Percentiles rank a stretch among this genome's conserved stretches.
These are phyloP conservation scores for Muntiacus muntjak DNA, from an alignment of 2,113 vertebrate species.

Conservation along the genomic window DNA sequence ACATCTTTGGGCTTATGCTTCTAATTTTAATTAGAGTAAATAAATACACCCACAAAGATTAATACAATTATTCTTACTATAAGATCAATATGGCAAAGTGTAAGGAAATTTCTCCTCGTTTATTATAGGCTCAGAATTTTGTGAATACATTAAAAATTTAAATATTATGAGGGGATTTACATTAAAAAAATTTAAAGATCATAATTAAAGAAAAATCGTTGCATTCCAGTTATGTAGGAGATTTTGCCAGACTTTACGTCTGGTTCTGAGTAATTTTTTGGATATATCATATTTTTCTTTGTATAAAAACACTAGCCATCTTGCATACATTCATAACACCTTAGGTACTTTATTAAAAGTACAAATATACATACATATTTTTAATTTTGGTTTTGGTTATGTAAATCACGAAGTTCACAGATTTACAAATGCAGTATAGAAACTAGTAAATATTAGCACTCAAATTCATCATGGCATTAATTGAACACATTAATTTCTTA, in stretches of 20 bases:
- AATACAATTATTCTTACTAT: neutral
- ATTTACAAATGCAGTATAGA: neutral
- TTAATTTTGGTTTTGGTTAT: neutral
- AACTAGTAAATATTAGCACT: neutral
- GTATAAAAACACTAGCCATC: neutral
- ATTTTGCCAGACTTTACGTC: neutral
- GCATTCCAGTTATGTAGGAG: neutral
- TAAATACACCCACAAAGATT: neutral
- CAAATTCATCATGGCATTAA: neutral
- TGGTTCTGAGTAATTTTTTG: neutral
- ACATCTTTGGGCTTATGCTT: neutral
- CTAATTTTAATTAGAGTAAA: neutral
- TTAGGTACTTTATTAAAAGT: neutral
- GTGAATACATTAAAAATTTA: neutral
- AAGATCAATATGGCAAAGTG: neutral
- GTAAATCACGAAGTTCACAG: constrained; percentile 15
- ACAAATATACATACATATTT: neutral
- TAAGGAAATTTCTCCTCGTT: neutral
- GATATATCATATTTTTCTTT: neutral
- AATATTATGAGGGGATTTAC: neutral
- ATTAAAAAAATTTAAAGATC: neutral
- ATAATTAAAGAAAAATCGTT: neutral
- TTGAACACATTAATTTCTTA: neutral
- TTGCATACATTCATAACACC: neutral
- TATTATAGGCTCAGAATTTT: neutral